Evolutionary conservation across 1,140 invertebrate genomes (phyloP).

Genomic region (Mactra quadrangularis): DNA sequence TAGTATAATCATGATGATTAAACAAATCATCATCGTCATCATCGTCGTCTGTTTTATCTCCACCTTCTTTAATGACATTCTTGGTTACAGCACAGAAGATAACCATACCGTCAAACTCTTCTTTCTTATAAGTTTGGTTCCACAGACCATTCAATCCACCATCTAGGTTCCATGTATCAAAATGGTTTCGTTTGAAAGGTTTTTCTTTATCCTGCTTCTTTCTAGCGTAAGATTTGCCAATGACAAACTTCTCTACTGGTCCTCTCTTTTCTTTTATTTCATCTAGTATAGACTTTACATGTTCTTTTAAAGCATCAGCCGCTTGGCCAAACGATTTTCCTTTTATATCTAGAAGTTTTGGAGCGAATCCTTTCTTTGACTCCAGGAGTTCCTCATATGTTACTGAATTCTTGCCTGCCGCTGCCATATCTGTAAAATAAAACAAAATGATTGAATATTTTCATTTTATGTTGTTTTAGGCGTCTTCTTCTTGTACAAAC

Average conservation of each 20-base stretch:
- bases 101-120: slow-evolving; percentile 7
- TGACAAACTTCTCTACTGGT: background rate
- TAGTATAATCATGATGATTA: background rate
- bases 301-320: background rate
- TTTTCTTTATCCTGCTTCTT: background rate
- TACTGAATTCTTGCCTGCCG: no score
- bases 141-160: slow-evolving; percentile 3
- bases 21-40: background rate
- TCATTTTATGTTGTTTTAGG: no score
- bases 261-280: background rate
- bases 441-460: no score
- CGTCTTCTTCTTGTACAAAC: no score
- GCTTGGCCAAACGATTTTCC: background rate
- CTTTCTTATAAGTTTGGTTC: background rate
- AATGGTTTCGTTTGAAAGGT: background rate
- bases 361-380: background rate
- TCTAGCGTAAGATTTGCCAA: slow-evolving; percentile 7
- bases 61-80: background rate
- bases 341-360: background rate
- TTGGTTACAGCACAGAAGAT: slow-evolving; percentile 1
- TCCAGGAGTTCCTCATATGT: no score
- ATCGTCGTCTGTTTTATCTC: background rate
- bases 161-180: slow-evolving; percentile 8
- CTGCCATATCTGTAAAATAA: no score
- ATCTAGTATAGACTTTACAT: background rate